Evolutionary conservation across 2,797 vertebrate genomes (phyloP).

Genomic region (Cheracebus regulus): DNA sequence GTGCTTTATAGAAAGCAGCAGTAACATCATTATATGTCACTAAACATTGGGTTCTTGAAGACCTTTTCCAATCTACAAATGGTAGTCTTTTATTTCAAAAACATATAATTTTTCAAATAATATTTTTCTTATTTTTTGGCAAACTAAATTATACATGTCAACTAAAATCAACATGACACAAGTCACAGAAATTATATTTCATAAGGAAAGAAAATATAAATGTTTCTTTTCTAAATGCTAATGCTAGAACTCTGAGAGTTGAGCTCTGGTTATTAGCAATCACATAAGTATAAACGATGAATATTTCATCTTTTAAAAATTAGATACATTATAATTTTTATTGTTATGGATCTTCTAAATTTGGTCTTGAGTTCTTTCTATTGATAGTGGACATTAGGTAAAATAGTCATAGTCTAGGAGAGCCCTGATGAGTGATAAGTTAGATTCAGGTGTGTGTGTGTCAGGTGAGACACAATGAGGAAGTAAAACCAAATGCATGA

Average conservation of each 20-base stretch:
- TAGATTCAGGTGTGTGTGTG: not conserved
- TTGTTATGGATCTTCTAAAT: not conserved
- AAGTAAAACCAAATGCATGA: not conserved
- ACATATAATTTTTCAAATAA: not conserved
- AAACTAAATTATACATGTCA: constrained; percentile 1
- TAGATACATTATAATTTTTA: not conserved
- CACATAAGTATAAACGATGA: not conserved
- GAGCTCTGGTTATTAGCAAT: not conserved
- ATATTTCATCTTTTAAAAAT: not conserved
- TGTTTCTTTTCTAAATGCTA: not conserved
- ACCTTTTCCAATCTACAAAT: not conserved
- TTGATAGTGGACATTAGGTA: not conserved
- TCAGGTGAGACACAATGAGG: not conserved
- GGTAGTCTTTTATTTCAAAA: not conserved
- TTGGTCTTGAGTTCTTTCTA: not conserved
- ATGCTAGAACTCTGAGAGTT: not conserved
- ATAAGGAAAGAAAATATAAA: not conserved
- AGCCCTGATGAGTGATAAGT: not conserved
- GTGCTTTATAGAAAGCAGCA: constrained; percentile 63
- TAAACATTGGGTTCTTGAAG: constrained; percentile 58
- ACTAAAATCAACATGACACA: constrained; percentile 15
- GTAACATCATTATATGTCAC: constrained; percentile 67
- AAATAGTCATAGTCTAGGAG: not conserved
- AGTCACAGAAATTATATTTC: not conserved
- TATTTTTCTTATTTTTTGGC: constrained; percentile 11